phyloP scores from a whole-genome alignment of 2,797 vertebrate genomes.

The Megalops cyprinoides region DNA sequence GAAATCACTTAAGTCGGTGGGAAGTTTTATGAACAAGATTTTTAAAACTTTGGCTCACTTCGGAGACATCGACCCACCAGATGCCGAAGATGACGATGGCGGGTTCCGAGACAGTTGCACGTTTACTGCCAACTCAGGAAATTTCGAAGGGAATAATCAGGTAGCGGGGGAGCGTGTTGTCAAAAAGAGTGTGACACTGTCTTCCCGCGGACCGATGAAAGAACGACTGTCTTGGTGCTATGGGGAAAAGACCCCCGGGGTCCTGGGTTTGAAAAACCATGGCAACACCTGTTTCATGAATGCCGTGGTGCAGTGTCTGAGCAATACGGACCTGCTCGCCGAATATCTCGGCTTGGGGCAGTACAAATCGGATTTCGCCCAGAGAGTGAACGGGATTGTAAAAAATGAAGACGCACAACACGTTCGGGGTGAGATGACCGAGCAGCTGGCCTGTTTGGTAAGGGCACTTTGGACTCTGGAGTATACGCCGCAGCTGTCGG shows the following conservation, averaged over 20 bases:
- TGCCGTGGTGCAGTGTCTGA: constrained; percentile 93
- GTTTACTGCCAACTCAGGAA: constrained; percentile 48
- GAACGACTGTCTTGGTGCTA: constrained; percentile 68
- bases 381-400: constrained; percentile 48
- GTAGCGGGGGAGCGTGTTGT: constrained; percentile 41
- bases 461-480: constrained; percentile 91
- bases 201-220: constrained; percentile 61
- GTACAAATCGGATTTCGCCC: constrained; percentile 67
- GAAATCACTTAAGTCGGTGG: constrained; percentile 73
- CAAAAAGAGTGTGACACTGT: constrained; percentile 57
- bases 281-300: constrained; percentile 99
- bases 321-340: constrained; percentile 91
- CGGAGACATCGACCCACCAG: constrained; percentile 62
- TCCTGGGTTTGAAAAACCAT: constrained; percentile 89
- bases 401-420: constrained; percentile 20
- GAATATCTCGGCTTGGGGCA: constrained; percentile 85
- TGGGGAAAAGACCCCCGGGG: constrained; percentile 80
- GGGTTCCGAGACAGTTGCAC: constrained; percentile 68
- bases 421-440: constrained; percentile 82
- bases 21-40: constrained; percentile 78
- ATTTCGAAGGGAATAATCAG: constrained; percentile 50
- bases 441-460: constrained; percentile 84
- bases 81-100: constrained; percentile 78
- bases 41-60: constrained; percentile 81
- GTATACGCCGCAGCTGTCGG: constrained; percentile 91